Evolutionary conservation across 2,888 invertebrate species (phyloP).

Genomic region (Andrena camellia): DNA sequence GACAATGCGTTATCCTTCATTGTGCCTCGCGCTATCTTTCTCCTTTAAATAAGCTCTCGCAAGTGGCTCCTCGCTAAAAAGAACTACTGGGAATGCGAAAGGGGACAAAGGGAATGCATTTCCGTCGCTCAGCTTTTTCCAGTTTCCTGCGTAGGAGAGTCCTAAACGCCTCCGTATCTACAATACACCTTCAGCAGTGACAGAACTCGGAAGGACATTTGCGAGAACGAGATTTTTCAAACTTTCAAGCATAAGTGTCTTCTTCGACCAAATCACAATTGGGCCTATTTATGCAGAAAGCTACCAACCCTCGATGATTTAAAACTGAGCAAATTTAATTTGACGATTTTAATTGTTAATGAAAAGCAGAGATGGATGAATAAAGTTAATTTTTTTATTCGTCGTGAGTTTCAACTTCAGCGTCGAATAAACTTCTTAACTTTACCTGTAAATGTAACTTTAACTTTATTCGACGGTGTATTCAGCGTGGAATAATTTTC

Average conservation of each 20-base stretch:
- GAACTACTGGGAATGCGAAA: slow-evolving; percentile 52
- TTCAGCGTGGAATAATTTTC: too few relatives aligned
- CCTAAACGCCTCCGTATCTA: slow-evolving; percentile 43
- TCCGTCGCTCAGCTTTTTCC: slow-evolving; percentile 37
- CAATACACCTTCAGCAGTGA: slow-evolving; percentile 44
- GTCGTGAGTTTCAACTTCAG: too few relatives aligned
- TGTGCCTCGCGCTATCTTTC: slow-evolving; percentile 74
- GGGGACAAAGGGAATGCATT: slow-evolving; percentile 62
- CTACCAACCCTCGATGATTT: too few relatives aligned
- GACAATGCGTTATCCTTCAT: slow-evolving; percentile 84
- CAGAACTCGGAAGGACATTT: slow-evolving; percentile 25
- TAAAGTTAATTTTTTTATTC: too few relatives aligned
- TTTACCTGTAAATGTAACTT: too few relatives aligned
- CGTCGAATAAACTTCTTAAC: too few relatives aligned
- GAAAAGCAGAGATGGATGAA: too few relatives aligned
- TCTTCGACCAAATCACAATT: neutral
- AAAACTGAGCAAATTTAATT: too few relatives aligned
- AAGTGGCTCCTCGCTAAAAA: slow-evolving; percentile 68
- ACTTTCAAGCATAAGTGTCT: slow-evolving; percentile 19
- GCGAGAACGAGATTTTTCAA: slow-evolving; percentile 24
- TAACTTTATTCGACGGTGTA: too few relatives aligned
- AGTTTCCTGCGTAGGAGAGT: slow-evolving; percentile 25
- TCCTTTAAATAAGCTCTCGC: slow-evolving; percentile 82
- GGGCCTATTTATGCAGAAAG: neutral
- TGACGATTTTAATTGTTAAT: too few relatives aligned